phyloP scores from a whole-genome alignment of 2,888 invertebrate species.

The Entomobrya multifasciata region DNA sequence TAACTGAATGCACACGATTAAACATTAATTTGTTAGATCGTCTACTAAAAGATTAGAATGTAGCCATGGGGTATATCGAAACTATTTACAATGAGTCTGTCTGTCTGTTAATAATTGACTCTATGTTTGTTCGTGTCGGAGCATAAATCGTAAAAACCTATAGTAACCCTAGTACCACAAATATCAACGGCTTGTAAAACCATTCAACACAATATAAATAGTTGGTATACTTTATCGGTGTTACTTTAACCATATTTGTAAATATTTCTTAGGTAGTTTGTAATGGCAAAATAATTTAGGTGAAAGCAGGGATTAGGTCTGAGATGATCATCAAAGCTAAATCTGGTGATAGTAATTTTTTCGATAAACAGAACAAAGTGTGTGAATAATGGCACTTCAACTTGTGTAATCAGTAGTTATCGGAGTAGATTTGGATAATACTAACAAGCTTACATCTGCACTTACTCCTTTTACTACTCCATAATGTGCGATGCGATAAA shows the following conservation, averaged over 20 bases:
- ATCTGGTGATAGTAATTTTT: background rate
- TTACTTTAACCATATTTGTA: background rate
- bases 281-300: too few species aligned
- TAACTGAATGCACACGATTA: too few species aligned
- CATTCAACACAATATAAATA: background rate
- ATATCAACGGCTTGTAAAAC: too few species aligned
- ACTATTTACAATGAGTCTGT: too few species aligned
- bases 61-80: too few species aligned
- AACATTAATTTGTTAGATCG: too few species aligned
- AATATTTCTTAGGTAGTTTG: too few species aligned
- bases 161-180: background rate
- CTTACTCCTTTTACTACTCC: background rate
- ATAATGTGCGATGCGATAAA: background rate
- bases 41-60: too few species aligned
- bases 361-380: constrained; percentile 1
- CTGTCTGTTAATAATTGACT: too few species aligned
- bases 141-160: background rate
- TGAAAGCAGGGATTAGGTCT: background rate
- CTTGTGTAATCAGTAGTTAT: too few species aligned
- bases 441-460: background rate
- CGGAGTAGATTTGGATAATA: background rate
- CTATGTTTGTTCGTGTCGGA: too few species aligned
- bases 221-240: background rate
- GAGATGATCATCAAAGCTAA: constrained; percentile 12
- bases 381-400: background rate